Conservation (phyloP, 1,140 invertebrate species). For the Drosophila baimaii region DNA sequence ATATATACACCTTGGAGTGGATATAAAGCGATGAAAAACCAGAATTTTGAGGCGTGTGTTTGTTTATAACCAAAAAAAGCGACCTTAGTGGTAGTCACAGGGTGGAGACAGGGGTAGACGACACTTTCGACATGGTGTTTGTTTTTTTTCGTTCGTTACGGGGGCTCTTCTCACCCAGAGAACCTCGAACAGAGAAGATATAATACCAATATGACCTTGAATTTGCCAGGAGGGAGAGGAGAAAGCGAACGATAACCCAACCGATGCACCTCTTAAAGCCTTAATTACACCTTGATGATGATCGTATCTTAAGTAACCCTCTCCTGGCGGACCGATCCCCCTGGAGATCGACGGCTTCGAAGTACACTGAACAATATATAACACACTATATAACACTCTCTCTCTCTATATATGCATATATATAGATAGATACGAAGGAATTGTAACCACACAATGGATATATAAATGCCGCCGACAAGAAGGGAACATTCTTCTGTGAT, state of each 20-base stretch:
- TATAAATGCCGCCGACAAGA: constrained; percentile 1
- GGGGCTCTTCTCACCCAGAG: neutral
- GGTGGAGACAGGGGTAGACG: constrained; percentile 23
- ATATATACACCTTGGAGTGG: constrained; percentile 10
- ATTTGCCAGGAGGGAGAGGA: constrained; percentile 8
- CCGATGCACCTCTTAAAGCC: constrained; percentile 22
- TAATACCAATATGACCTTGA: constrained; percentile 18
- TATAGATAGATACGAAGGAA: constrained; percentile 9
- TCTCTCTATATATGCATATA: too few species aligned
- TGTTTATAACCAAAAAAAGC: neutral
- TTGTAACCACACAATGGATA: constrained; percentile 18
- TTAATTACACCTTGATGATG: constrained; percentile 7
- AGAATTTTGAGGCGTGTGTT: constrained; percentile 26
- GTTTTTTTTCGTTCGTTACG: neutral
- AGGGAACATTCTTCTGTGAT: neutral
- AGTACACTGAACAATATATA: constrained; percentile 15
- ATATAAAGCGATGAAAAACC: constrained; percentile 28
- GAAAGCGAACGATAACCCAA: constrained; percentile 3
- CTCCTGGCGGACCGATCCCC: constrained; percentile 21
- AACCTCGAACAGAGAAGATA: constrained; percentile 9
- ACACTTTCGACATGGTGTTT: constrained; percentile 12
- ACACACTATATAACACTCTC: neutral
- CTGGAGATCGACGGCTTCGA: constrained; percentile 8
- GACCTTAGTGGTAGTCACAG: constrained; percentile 22
- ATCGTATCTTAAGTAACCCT: constrained; percentile 21